Percentiles rank a stretch among this genome's conserved stretches.
phyloP scores from a whole-genome alignment of 37 sponge, comb jelly and placozoan species.

The Halisarca cf. caerulea region DNA sequence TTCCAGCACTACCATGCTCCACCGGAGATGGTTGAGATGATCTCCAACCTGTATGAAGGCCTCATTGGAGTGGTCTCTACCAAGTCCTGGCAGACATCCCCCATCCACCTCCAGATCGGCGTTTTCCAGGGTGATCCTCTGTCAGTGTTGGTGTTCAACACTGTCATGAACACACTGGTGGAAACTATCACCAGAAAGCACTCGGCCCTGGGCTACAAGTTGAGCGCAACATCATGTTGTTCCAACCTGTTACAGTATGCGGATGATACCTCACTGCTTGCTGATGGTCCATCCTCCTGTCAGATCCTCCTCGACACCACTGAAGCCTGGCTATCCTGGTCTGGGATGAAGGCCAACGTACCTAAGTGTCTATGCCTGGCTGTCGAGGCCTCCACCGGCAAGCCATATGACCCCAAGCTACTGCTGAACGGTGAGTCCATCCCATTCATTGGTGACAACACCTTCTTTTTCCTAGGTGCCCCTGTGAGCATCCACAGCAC shows the following conservation, averaged over 20 bases:
- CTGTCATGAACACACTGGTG: slow-evolving; percentile 30
- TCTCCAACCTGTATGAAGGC: not conserved
- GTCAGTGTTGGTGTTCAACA: slow-evolving; percentile 41
- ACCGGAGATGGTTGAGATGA: not conserved
- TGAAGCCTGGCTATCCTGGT: slow-evolving; percentile 21
- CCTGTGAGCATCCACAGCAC: too few relatives aligned
- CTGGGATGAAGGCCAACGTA: slow-evolving; percentile 32
- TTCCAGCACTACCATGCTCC: slow-evolving; percentile 33
- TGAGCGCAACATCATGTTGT: not conserved
- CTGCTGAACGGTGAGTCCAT: too few relatives aligned
- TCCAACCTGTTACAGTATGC: slow-evolving; percentile 32
- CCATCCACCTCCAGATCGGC: slow-evolving; percentile 12
- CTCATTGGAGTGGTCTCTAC: slow-evolving; percentile 9
- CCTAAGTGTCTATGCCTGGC: too few relatives aligned
- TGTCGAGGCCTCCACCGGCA: too few relatives aligned
- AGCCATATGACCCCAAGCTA: too few relatives aligned
- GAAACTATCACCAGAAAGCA: slow-evolving; percentile 12
- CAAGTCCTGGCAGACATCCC: not conserved
- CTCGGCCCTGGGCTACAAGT: too few relatives aligned
- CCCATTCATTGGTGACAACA: too few relatives aligned
- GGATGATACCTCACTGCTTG: slow-evolving; percentile 19
- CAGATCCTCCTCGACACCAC: slow-evolving; percentile 1
- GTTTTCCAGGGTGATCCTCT: slow-evolving; percentile 51
- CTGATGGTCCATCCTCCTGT: slow-evolving; percentile 18
- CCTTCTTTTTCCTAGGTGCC: too few relatives aligned